phyloP scores from a whole-genome alignment of 2,113 vertebrate genomes.

The Columba livia region DNA sequence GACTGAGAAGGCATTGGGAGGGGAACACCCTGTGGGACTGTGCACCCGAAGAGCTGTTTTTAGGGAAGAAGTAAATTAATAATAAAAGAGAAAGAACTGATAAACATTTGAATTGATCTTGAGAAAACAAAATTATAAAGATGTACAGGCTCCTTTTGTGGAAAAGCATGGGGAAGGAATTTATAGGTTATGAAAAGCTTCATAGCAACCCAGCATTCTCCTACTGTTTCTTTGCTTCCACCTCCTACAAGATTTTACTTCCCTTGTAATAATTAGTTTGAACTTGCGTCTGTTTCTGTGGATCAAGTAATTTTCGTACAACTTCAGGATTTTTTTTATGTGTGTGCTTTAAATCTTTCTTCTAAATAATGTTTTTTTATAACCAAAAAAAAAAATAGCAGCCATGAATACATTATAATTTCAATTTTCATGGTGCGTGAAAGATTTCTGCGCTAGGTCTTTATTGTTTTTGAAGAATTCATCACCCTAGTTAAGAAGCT shows the following conservation, averaged over 20 bases:
- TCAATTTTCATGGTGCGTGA: conserved; percentile 69
- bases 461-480: conserved; percentile 85
- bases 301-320: conserved; percentile 55
- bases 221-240: neutral
- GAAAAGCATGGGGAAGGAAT: neutral
- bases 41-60: neutral
- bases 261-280: conserved; percentile 35
- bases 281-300: conserved; percentile 36
- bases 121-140: neutral
- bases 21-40: neutral
- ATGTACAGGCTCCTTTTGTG: neutral
- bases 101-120: neutral
- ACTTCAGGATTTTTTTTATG: conserved; percentile 40
- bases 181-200: conserved; percentile 9
- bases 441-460: conserved; percentile 74
- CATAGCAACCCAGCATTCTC: neutral
- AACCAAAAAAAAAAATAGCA: conserved; percentile 27
- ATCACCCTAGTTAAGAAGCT: conserved; percentile 84
- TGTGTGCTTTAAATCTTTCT: conserved; percentile 58
- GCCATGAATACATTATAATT: conserved; percentile 66
- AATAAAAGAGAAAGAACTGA: neutral
- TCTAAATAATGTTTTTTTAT: conserved; percentile 47
- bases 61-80: neutral
- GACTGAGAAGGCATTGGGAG: neutral
- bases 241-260: conserved; percentile 22